phyloP scores from a whole-genome alignment of 2,797 vertebrate species.

The Microtus agrestis region DNA sequence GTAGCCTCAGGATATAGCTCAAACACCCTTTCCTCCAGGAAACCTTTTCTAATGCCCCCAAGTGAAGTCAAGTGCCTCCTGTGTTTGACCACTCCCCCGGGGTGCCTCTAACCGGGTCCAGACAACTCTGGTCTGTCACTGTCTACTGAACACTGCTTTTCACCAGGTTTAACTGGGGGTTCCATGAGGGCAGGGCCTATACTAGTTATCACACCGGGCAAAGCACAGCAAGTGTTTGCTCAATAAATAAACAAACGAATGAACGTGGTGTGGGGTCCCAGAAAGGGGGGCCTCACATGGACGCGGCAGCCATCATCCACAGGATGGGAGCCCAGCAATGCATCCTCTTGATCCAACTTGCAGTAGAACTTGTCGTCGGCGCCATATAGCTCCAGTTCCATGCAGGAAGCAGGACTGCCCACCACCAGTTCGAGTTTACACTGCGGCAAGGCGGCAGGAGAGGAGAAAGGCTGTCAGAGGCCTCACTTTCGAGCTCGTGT shows the following conservation, averaged over 20 bases:
- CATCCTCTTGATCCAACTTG: conserved; percentile 92
- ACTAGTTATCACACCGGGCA: background rate
- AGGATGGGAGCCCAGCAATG: conserved; percentile 94
- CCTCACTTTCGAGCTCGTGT: background rate
- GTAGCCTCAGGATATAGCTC: conserved; percentile 3
- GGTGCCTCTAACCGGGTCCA: background rate
- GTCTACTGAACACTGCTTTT: background rate
- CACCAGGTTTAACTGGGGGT: background rate
- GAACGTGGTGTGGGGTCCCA: background rate
- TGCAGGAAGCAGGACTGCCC: conserved; percentile 90
- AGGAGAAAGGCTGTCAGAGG: background rate
- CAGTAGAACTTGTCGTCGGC: conserved; percentile 89
- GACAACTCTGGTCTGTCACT: background rate
- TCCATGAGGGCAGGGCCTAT: background rate
- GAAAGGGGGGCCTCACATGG: conserved; percentile 88
- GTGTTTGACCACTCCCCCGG: background rate
- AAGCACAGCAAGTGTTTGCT: background rate
- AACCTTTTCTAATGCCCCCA: background rate
- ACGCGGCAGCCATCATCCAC: conserved; percentile 95
- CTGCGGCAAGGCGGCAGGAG: conserved; percentile 79
- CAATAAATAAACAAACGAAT: background rate
- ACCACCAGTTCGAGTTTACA: conserved; percentile 94
- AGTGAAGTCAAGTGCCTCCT: background rate
- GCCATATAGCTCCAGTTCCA: conserved; percentile 94
- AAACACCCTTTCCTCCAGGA: background rate